A percentile compares a stretch with the other conserved stretches of the same genome.
phyloP scores from a whole-genome alignment of 2,888 invertebrate genomes.

The Eristalinus aeneus region DNA sequence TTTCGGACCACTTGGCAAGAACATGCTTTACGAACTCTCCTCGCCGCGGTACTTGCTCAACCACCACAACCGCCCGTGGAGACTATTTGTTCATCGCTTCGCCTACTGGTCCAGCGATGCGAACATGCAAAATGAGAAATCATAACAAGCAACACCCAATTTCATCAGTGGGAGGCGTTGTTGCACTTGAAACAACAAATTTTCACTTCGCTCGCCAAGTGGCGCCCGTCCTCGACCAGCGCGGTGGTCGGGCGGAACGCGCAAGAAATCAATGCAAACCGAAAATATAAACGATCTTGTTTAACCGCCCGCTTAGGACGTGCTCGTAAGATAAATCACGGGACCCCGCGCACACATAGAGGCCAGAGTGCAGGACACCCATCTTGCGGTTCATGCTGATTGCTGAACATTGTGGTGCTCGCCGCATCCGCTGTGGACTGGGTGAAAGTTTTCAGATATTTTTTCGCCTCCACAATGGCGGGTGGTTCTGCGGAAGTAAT shows the following conservation, averaged over 20 bases:
- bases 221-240: neutral
- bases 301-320: constrained; percentile 68
- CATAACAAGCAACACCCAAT: constrained; percentile 64
- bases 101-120: constrained; percentile 3
- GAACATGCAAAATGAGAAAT: constrained; percentile 50
- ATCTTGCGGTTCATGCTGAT: constrained; percentile 46
- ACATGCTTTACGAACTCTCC: neutral
- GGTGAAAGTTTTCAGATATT: constrained; percentile 48
- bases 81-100: constrained; percentile 25
- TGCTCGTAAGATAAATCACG: constrained; percentile 68
- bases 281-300: constrained; percentile 67
- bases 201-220: constrained; percentile 30
- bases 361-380: constrained; percentile 44
- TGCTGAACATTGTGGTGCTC: constrained; percentile 51
- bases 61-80: neutral
- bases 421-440: constrained; percentile 46
- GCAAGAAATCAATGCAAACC: constrained; percentile 49
- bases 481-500: constrained; percentile 14
- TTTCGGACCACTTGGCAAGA: neutral
- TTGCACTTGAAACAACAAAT: constrained; percentile 48
- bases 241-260: neutral
- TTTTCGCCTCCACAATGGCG: neutral
- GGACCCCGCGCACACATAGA: constrained; percentile 50
- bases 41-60: neutral
- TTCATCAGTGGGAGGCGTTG: constrained; percentile 64